Evolutionary conservation across 1,140 invertebrate genomes (phyloP).

Genomic region (Homarus americanus): DNA sequence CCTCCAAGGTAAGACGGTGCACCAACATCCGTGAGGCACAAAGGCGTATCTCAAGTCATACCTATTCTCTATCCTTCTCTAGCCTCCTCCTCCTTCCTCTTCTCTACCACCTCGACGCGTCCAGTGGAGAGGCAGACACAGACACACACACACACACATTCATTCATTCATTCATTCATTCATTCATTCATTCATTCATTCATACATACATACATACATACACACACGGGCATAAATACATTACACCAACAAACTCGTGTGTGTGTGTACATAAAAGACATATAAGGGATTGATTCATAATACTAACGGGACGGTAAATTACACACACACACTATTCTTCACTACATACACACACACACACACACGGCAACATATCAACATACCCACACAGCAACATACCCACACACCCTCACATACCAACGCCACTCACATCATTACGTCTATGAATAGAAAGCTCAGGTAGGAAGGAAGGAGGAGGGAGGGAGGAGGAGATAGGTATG

Average conservation of each 20-base stretch:
- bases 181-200: background rate
- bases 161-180: background rate
- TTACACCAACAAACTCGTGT: too few species aligned
- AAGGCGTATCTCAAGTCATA: background rate
- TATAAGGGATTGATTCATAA: too few species aligned
- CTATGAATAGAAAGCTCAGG: constrained; percentile 20
- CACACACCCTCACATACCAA: too few species aligned
- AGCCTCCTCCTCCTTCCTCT: background rate
- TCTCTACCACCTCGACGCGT: background rate
- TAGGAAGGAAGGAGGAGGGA: background rate
- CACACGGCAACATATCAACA: too few species aligned
- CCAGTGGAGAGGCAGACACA: too few species aligned
- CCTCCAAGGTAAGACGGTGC: background rate
- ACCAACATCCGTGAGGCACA: background rate
- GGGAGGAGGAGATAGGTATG: background rate
- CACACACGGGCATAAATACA: background rate
- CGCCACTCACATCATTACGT: background rate
- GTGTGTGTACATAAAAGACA: too few species aligned
- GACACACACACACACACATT: background rate
- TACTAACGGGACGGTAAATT: too few species aligned
- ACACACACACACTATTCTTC: too few species aligned
- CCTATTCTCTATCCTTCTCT: background rate
- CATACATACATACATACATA: background rate
- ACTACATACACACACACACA: too few species aligned
- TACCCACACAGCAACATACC: background rate